Base-by-base conservation (phyloP, 2,797 vertebrate genomes). In the Hozukius guyotensis region DNA sequence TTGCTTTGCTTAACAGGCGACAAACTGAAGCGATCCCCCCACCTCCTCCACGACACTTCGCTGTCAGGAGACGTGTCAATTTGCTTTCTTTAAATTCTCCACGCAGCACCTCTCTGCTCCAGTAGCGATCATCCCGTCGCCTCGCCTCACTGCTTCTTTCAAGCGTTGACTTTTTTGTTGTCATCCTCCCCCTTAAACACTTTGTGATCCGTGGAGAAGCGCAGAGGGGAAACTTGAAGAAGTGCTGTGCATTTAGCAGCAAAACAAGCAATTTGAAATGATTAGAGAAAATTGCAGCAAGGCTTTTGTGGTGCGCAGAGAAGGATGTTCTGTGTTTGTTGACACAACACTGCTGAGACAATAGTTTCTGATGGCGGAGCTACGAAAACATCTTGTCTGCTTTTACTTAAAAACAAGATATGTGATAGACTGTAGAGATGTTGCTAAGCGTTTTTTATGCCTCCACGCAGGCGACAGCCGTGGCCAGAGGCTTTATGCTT, bases 281-380 rank as follows among this genome's bases (percentile, higher is more conserved):
- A 90, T 88, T 75, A 77, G 70, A 60, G 84, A 31, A 86, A 79
- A 84, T 76, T 82, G 83, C 87, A 72, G 65, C 13, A 5, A 38
- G 55, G 5, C 27, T 53, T 66, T 70, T 77, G 65, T 75, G 32
- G 14, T 0, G 53, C 5, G 22, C 18, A 6, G 25, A 22, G 64
- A 63, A 4, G 31, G 56, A 68, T 55, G 2, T 70, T 72, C 57
- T 63, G 52, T 57, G 75, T 83, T 72, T 84, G 75, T 82, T 83
- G 77, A 61, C 16, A 4, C 56, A 20, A 59, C 42, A 25, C 53
- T 36, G 68, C 69, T 61, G 61, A 73, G 72, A 87, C 79, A 75
- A 81, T 57, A 46, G 52, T 60, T 32, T 42, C 16, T 64, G 24
- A 56, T 55, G 38, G 22, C 8, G 22, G 27, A 2, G 65, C 53